Evolutionary conservation across 2,113 vertebrate genomes (phyloP), one percentile per base, ranked within the genome.

Genomic region (Arothron firmamentum): DNA sequence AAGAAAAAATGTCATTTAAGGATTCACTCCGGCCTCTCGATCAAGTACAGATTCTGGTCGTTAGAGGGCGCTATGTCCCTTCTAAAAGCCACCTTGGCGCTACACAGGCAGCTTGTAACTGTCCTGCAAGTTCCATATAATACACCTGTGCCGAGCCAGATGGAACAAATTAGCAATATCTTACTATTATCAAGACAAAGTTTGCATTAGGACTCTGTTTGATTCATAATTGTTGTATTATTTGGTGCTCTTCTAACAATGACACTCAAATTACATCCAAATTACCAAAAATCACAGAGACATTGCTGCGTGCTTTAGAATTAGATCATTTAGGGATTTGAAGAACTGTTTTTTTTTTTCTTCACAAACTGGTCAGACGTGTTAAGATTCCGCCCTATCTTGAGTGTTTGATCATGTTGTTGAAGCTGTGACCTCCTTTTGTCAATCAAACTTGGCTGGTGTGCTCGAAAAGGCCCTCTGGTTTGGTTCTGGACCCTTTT

Each of bases 161-260:
- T 87, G 88, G 88, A 89, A 88, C 89, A 88, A 90, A 89, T 71
- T 83, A 89, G 88, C 79, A 77, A 85, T 54, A 83, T 82, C 87
- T 89, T 87, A 85, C 83, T 88, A 90, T 89, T 88, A 90, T 87
- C 83, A 88, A 89, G 90, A 89, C 88, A 90, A 88, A 92, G 89
- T 72, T 86, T 85, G 75, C 87, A 90, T 92, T 88, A 90, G 85
- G 72, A 38, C 34, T 38, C 34, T 38, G 6, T 31, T 31, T 31
- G 34, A 38, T 38, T 11, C 10, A 2, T 11, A 38, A 38, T 12
- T 38, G 34, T 38, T 38, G 10, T 10, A 10, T 38, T 12, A 11
- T 90, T 88, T 82, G 79, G 74, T 66, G 73, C 65, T 64, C 87
- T 86, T 82, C 85, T 87, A 89, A 90, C 82, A 86, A 88, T 82